Base-by-base conservation (phyloP, 2,888 invertebrate genomes). In the Plusia festucae region DNA sequence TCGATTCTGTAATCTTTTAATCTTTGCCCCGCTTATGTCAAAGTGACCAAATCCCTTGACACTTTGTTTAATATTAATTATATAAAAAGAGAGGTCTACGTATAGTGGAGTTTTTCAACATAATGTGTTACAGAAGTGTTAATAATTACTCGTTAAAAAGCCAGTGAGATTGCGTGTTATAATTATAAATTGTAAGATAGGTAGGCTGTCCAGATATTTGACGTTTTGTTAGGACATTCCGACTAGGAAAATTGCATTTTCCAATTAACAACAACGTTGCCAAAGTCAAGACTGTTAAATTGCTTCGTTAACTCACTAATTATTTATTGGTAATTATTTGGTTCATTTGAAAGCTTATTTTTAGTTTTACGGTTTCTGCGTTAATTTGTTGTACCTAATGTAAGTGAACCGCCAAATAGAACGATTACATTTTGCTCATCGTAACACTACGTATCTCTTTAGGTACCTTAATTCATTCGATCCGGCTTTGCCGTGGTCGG, bases 101-200 rank as follows among this genome's bases (percentile, higher is more conserved):
- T 76, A 73, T 24, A 58, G 20, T 81, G 81, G 84, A 59, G 49
- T 22, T 71, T 73, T 76, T 60, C 65, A 67, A 73, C 78, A 68
- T 74, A 77, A 75, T 73, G 74, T 77, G 84, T 86, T 24, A 61
- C 65, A 55, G 78, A 84, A 78, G 86, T 82, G 68, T 85, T 78
- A 73, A 63, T 75, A 60, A 67, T 67, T 73, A 58, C 27, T 46
- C 0, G 68, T 51, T 73, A 65, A 59, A 73, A 40, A 76, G 72
- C 44, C 53, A 24, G 44, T 46, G 20, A 46, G 59, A 76, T 74
- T 54, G 74, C 71, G 76, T 76, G 74, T 53, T 71, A 65, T 76
- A 71, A 27, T 32, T 52, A 49, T 53, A 71, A 73, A 62, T 71
- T 66, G 70, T 55, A 24, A 22, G 51, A 53, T 3, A 18, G n/a